A percentile compares a stretch with the other conserved stretches of the same genome.
phyloP scores from a whole-genome alignment of 2,888 invertebrate species.

The Cataglyphis albicans region DNA sequence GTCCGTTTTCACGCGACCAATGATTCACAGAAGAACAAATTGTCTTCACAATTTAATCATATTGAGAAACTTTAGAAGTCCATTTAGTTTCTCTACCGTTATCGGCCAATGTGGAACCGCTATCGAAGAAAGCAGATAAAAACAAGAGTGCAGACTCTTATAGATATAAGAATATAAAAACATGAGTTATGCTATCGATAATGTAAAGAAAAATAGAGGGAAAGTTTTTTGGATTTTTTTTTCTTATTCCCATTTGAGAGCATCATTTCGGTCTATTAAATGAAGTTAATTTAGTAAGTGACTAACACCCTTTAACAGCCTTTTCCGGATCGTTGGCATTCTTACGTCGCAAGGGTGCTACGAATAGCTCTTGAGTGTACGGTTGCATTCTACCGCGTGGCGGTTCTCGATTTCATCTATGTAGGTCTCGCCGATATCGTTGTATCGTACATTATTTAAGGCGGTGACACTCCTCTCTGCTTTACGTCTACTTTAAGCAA shows the following conservation, averaged over 20 bases:
- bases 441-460: constrained; percentile 36
- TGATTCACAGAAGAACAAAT: neutral
- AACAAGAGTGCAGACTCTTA: constrained; percentile 37
- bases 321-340: neutral
- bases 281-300: neutral
- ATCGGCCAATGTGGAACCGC: constrained; percentile 47
- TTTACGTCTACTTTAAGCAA: neutral
- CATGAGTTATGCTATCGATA: neutral
- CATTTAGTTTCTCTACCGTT: constrained; percentile 39
- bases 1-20: too few relatives aligned
- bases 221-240: neutral
- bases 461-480: constrained; percentile 3
- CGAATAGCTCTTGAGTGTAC: neutral
- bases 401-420: constrained; percentile 43
- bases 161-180: neutral
- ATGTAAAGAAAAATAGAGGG: neutral
- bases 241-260: neutral
- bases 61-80: constrained; percentile 18
- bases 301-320: too few relatives aligned
- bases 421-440: constrained; percentile 42
- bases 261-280: neutral
- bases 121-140: constrained; percentile 70
- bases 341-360: neutral
- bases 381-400: constrained; percentile 6
- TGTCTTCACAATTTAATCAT: constrained; percentile 18